Evolutionary conservation across 2,113 vertebrate genomes (phyloP).

Genomic region (Ceyx margarethae): DNA sequence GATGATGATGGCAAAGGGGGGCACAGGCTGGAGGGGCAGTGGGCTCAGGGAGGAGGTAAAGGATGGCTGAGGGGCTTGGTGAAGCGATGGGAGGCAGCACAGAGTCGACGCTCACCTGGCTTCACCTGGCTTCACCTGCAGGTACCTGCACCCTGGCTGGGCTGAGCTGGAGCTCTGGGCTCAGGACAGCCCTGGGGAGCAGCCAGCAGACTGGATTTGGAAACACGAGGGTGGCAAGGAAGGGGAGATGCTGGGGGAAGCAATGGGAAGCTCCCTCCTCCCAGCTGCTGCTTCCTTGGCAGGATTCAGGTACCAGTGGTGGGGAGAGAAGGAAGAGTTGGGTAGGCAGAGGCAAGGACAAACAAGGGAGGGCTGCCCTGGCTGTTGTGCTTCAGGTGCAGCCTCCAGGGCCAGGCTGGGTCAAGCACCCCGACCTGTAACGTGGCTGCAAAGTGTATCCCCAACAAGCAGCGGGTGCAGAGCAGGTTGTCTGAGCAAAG

Average conservation of each 20-base stretch:
- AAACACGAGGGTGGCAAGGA: neutral
- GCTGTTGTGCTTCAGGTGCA: neutral
- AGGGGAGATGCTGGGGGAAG: neutral
- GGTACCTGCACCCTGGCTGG: neutral
- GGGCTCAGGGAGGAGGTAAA: neutral
- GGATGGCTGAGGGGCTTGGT: neutral
- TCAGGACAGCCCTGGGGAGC: neutral
- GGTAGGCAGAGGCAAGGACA: neutral
- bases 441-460: neutral
- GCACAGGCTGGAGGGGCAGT: rapidly evolving
- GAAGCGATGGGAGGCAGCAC: neutral
- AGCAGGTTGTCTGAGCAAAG: neutral
- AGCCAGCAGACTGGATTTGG: neutral
- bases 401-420: neutral
- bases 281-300: neutral
- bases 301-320: neutral
- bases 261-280: neutral
- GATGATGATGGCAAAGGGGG: neutral
- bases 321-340: neutral
- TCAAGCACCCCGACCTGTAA: neutral
- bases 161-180: neutral
- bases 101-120: neutral
- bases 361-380: neutral
- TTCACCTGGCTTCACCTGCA: too few species aligned
- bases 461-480: neutral